phyloP scores from a whole-genome alignment of 2,797 vertebrate species.

The Ceryle rudis region DNA sequence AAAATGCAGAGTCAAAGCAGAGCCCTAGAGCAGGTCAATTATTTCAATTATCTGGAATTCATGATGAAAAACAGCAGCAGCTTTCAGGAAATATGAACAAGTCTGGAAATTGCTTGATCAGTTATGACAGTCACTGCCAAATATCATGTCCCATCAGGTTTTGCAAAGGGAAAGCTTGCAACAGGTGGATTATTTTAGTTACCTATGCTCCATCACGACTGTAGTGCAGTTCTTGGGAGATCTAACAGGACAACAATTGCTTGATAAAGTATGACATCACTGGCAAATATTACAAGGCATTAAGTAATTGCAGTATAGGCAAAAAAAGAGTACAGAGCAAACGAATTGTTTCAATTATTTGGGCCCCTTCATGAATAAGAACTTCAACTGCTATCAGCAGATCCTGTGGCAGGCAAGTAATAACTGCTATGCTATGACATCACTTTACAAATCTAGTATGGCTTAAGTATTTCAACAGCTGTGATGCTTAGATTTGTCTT shows the following conservation, averaged over 20 bases:
- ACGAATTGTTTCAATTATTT: slow-evolving; percentile 61
- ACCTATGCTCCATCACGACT: background rate
- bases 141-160: slow-evolving; percentile 11
- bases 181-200: slow-evolving; percentile 27
- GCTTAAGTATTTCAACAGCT: slow-evolving; percentile 61
- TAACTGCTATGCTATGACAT: slow-evolving; percentile 54
- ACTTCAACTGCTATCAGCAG: slow-evolving; percentile 48
- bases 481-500: slow-evolving; percentile 37
- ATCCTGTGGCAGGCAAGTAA: slow-evolving; percentile 32
- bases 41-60: slow-evolving; percentile 66
- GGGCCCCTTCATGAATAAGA: slow-evolving; percentile 51
- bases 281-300: slow-evolving; percentile 28
- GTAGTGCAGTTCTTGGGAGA: background rate
- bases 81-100: slow-evolving; percentile 45
- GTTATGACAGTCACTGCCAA: slow-evolving; percentile 38
- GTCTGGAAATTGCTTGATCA: slow-evolving; percentile 17
- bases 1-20: background rate
- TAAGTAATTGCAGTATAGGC: background rate
- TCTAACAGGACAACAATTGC: background rate
- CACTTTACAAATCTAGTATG: slow-evolving; percentile 36
- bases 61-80: slow-evolving; percentile 57
- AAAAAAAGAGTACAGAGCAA: background rate
- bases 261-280: slow-evolving; percentile 40
- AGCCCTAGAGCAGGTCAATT: slow-evolving; percentile 58
- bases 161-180: background rate